A percentile compares a stretch with the other conserved stretches of the same genome.
phyloP scores from a whole-genome alignment of 1,140 invertebrate genomes.

The Drosophila truncata region DNA sequence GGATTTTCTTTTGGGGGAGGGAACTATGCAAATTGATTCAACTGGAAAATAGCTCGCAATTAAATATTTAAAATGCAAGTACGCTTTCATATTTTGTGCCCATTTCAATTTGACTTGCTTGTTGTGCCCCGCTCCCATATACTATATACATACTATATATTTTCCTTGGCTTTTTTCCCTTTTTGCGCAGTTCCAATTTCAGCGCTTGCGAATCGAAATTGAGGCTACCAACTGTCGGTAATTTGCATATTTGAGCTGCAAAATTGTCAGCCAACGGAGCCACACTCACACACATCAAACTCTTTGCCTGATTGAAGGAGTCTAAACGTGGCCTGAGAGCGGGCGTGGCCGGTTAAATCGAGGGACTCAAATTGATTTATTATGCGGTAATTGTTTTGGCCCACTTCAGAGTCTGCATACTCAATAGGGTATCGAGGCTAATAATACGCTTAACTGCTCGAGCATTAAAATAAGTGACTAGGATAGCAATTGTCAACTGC shows the following conservation, averaged over 20 bases:
- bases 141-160: conserved; percentile 2
- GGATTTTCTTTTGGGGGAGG: not conserved
- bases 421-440: conserved; percentile 61
- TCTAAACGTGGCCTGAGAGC: conserved; percentile 20
- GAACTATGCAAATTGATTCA: conserved; percentile 21
- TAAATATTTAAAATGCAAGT: conserved; percentile 73
- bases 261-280: conserved; percentile 58
- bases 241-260: conserved; percentile 74
- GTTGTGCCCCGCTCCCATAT: conserved; percentile 11
- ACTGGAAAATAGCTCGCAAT: conserved; percentile 43
- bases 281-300: conserved; percentile 42
- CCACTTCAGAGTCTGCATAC: conserved; percentile 69
- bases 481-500: conserved; percentile 21
- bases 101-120: conserved; percentile 59
- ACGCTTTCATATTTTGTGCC: conserved; percentile 63
- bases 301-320: conserved; percentile 53
- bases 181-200: conserved; percentile 37
- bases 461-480: conserved; percentile 63
- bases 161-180: conserved; percentile 40
- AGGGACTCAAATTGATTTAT: conserved; percentile 77
- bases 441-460: conserved; percentile 59
- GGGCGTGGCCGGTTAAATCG: conserved; percentile 49
- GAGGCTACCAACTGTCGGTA: conserved; percentile 78
- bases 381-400: conserved; percentile 81
- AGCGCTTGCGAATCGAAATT: conserved; percentile 70